Percentiles rank a stretch among this genome's conserved stretches.
Conservation (phyloP, 1,140 invertebrate genomes). For the Andrena cerasifolii region DNA sequence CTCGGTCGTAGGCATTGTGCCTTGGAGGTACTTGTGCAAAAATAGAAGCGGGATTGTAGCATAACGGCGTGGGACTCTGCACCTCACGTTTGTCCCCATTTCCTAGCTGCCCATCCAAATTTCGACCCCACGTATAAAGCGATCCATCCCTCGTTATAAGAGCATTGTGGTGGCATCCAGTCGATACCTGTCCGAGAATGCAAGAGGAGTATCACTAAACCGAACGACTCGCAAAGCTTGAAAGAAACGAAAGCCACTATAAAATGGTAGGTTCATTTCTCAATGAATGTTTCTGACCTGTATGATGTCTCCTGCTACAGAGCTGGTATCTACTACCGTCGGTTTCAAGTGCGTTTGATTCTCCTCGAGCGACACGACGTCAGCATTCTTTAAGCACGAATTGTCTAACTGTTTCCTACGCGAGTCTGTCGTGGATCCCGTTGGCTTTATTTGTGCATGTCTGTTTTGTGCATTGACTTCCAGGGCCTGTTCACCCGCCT, state of each 20-base stretch:
- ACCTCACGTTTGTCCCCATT: slow-evolving; percentile 83
- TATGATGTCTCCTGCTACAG: slow-evolving; percentile 83
- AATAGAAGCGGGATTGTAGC: slow-evolving; percentile 65
- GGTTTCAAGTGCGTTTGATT: slow-evolving; percentile 83
- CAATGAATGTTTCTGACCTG: slow-evolving; percentile 77
- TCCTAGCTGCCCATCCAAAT: slow-evolving; percentile 89
- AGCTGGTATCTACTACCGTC: slow-evolving; percentile 84
- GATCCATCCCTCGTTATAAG: slow-evolving; percentile 86
- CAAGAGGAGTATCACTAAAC: no score
- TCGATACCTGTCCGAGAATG: slow-evolving; percentile 85
- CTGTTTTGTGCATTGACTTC: slow-evolving; percentile 46
- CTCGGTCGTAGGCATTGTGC: slow-evolving; percentile 57
- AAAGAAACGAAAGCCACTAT: background rate
- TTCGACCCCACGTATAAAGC: slow-evolving; percentile 88
- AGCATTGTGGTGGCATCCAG: slow-evolving; percentile 87
- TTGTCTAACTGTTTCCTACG: slow-evolving; percentile 42
- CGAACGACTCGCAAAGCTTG: no score
- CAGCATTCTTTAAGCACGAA: slow-evolving; percentile 67
- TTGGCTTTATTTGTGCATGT: slow-evolving; percentile 56
- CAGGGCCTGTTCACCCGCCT: slow-evolving; percentile 46
- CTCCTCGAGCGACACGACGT: slow-evolving; percentile 72
- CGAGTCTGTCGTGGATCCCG: slow-evolving; percentile 35
- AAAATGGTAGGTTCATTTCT: background rate
- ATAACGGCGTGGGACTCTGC: slow-evolving; percentile 74
- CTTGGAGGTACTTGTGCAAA: slow-evolving; percentile 70